These are phyloP conservation scores for Otolemur garnettii DNA, from an alignment of 2,113 vertebrate species.

Conservation along the genomic window DNA sequence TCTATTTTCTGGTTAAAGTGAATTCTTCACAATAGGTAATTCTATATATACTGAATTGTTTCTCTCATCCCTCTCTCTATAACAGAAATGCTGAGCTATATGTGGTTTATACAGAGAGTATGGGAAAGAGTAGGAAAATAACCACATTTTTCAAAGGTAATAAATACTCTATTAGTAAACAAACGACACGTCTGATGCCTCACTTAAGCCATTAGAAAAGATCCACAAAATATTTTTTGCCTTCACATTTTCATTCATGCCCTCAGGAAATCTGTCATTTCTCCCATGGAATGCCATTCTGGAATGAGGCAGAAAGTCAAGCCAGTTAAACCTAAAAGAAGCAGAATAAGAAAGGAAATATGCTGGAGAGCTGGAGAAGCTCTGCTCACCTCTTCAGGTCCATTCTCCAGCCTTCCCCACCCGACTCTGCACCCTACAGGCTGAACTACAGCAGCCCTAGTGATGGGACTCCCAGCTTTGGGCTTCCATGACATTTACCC, in stretches of 20 bases:
- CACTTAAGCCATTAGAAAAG: not conserved
- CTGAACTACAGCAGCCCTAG: not conserved
- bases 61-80: not conserved
- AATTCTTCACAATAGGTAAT: conserved; percentile 43
- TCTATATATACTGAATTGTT: not conserved
- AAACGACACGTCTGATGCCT: not conserved
- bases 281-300: not conserved
- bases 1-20: conserved; percentile 31
- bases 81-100: not conserved
- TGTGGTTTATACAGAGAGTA: not conserved
- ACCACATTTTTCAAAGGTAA: not conserved
- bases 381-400: not conserved
- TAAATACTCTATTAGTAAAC: not conserved
- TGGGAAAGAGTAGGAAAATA: conserved; percentile 43
- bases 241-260: not conserved
- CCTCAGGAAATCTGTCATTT: not conserved
- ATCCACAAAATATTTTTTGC: not conserved
- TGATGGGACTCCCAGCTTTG: not conserved
- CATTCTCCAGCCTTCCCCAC: not conserved
- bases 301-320: conserved; percentile 22
- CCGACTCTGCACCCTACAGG: not conserved
- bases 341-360: not conserved
- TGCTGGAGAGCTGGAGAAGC: not conserved
- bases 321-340: not conserved
- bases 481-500: not conserved